Conservation (phyloP, 2,797 vertebrate species). For the Enteromius thamalakanensis region DNA sequence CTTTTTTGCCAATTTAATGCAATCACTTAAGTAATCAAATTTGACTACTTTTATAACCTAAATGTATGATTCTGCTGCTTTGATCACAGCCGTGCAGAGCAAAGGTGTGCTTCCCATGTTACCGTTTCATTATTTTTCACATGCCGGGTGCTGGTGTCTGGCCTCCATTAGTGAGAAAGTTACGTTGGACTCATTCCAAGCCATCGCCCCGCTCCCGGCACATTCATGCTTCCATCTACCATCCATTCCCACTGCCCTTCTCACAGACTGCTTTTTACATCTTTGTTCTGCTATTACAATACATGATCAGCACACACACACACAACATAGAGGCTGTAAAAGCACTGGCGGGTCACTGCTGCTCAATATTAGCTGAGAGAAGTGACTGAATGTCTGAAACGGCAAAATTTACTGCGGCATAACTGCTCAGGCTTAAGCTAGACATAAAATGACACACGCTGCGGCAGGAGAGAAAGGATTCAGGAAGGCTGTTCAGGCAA, state of each 20-base stretch:
- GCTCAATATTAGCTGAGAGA: constrained; percentile 62
- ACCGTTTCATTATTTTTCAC: constrained; percentile 54
- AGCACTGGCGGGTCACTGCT: constrained; percentile 68
- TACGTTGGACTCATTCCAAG: constrained; percentile 61
- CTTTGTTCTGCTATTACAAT: constrained; percentile 66
- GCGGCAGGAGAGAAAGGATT: constrained; percentile 51
- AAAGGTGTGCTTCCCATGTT: constrained; percentile 44
- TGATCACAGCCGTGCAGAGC: constrained; percentile 7
- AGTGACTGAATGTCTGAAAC: constrained; percentile 67
- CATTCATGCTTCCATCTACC: constrained; percentile 51
- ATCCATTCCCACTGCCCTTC: constrained; percentile 52
- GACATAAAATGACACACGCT: constrained; percentile 57
- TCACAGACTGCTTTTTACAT: constrained; percentile 69
- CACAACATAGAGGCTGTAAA: constrained; percentile 65
- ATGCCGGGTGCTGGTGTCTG: constrained; percentile 50
- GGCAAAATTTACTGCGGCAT: constrained; percentile 55
- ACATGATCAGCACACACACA: constrained; percentile 58
- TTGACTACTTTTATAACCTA: neutral
- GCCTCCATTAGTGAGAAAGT: constrained; percentile 56
- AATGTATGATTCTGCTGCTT: constrained; percentile 4
- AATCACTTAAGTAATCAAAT: neutral
- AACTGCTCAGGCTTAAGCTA: constrained; percentile 52
- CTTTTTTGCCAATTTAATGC: neutral
- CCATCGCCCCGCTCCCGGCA: constrained; percentile 64
- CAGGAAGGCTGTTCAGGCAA: constrained; percentile 38